Conservation (phyloP, 2,113 vertebrate genomes). For the Peucedramus taeniatus region DNA sequence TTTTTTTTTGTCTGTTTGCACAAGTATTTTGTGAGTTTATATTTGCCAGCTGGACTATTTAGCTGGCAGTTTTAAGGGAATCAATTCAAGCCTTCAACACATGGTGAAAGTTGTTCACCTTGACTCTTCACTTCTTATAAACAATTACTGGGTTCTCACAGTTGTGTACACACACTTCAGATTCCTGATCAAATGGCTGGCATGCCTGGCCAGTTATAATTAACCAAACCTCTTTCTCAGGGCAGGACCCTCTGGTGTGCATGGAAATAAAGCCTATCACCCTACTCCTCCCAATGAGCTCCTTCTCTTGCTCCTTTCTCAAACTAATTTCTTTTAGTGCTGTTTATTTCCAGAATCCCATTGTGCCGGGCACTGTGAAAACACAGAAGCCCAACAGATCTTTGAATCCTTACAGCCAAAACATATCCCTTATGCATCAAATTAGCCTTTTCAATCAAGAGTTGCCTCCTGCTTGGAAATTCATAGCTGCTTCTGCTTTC, state of each 20-base stretch:
- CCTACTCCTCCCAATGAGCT: not conserved
- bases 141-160: not conserved
- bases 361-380: not conserved
- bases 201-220: not conserved
- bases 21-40: not conserved
- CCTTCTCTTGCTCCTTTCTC: not conserved
- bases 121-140: not conserved
- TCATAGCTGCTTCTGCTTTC: not conserved
- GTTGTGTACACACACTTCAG: not conserved
- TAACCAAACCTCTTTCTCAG: not conserved
- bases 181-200: not conserved
- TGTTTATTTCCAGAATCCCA: not conserved
- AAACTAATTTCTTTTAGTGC: not conserved
- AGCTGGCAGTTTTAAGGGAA: slow-evolving; percentile 4
- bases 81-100: not conserved
- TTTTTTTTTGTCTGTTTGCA: not conserved
- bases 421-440: not conserved
- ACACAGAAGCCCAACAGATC: not conserved
- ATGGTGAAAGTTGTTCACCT: not conserved
- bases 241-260: not conserved
- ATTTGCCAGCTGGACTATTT: slow-evolving; percentile 4
- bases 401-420: not conserved
- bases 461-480: not conserved
- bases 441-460: not conserved
- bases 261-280: not conserved